Base-by-base conservation (phyloP, 2,888 invertebrate species). In the Nebria brevicollis region DNA sequence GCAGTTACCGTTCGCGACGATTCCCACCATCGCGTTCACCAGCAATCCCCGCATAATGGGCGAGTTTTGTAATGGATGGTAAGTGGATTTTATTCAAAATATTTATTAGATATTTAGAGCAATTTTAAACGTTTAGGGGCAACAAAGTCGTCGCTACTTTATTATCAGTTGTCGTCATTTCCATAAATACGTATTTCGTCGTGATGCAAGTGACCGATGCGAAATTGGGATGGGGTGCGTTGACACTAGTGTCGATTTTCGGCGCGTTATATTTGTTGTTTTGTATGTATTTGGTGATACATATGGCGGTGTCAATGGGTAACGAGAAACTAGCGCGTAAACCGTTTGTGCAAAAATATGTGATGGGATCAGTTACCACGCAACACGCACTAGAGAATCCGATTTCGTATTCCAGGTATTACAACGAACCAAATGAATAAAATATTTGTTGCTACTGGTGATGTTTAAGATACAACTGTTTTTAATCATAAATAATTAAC, bases 21-120 rank as follows among this genome's bases (percentile, higher is more conserved):
- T 97, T 82, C 97, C 97, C 6, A 94, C 95, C 0, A 93, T 97
- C 81, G 96, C 96, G 0, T 96, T 97, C 86, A 96, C 97, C 0
- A 95, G 95, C 80, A 94, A 94, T 84, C 88, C 89, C 2, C 90
- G 92, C 72, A 94, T 97, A 72, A 97, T 97, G 97, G 95, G 95
- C 64, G 94, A 95, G 85, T 97, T 97, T 88, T 93, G 91, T 54
- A 96, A 95, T 89, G 95, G 95, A 90, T 85, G 93, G 95, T 95
- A 89, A 90, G 93, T 90, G 80, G 70, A 42, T 65, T 34, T 79
- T 64, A 20, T 20, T 20, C 20, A 20, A 20, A 20, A 20, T 1
- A 20, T 20, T 20, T 20, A 20, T 20, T 20, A 20, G 20, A 20
- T 20, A 20, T 20, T 20, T 20, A 20, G 20, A 20, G 20, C 20